Base-by-base conservation (phyloP, 2,797 vertebrate species). In the Acipenser ruthenus region DNA sequence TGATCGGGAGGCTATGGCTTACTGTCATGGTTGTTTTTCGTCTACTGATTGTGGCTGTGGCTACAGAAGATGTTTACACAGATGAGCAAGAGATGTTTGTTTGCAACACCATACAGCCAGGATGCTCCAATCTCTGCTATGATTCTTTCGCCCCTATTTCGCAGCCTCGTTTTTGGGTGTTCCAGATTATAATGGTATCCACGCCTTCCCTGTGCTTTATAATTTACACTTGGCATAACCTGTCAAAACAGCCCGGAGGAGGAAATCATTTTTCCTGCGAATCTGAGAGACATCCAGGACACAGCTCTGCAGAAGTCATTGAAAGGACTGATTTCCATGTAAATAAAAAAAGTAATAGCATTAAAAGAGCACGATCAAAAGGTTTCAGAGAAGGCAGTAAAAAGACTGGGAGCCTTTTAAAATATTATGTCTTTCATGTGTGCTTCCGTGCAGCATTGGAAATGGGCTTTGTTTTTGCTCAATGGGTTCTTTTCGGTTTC, bases 41-140 rank as follows among this genome's bases (percentile, higher is more conserved):
- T 53, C 90, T 99, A 8, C 92, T 99, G 10, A 88, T 99, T 0
- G 94, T 96, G 0, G 95, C 95, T 0, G 95, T 99, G 62, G 96
- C 95, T 0, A 95, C 95, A 0, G 96, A 98, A 68, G 95, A 96
- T 56, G 94, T 99, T 68, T 99, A 98, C 67, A 90, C 94, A 0
- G 96, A 99, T 0, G 96, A 98, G 63, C 95, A 97, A 8, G 93
- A 94, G 84, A 97, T 96, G 83, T 99, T 99, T 7, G 91, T 94
- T 51, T 99, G 96, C 82, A 94, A 99, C 87, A 97, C 96, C 0
- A 77, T 93, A 69, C 95, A 96, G 78, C 96, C 96, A 0, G 96
- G 95, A 49, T 99, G 96, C 1, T 87, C 93, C 73, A 98, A 95
- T 0, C 91, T 99, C 65, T 99, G 96, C 80, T 99, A 97, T 0